These are phyloP conservation scores for Tetramorium parvispinum DNA, from an alignment of 1,140 invertebrate species.

Conservation along the genomic window DNA sequence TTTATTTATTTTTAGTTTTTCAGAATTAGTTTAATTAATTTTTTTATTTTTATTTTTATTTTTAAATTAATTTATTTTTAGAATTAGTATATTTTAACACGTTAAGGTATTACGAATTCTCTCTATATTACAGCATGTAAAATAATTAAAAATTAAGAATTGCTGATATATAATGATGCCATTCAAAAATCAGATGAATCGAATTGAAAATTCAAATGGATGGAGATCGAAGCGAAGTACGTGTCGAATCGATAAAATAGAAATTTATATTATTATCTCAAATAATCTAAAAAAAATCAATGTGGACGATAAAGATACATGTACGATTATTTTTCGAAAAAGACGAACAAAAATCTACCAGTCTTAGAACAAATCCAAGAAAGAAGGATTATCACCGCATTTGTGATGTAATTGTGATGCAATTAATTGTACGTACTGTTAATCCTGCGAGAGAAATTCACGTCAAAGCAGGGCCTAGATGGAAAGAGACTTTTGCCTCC, in stretches of 20 bases:
- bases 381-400: background rate
- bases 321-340: background rate
- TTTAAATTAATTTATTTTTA: too few species aligned
- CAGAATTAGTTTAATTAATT: too few species aligned
- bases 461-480: constrained; percentile 17
- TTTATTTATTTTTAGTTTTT: too few species aligned
- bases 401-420: constrained; percentile 9
- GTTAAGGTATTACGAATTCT: background rate
- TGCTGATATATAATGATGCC: background rate
- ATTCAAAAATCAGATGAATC: background rate
- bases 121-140: background rate
- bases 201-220: background rate
- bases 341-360: background rate
- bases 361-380: too few species aligned
- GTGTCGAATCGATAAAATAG: background rate
- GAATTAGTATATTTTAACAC: background rate
- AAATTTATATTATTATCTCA: background rate
- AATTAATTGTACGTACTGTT: constrained; percentile 24
- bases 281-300: background rate
- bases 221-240: background rate
- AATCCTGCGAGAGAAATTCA: constrained; percentile 18
- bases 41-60: too few species aligned
- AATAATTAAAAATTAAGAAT: background rate
- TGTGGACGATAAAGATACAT: background rate
- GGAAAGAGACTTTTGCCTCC: constrained; percentile 19